Conservation (phyloP, 2,797 vertebrate species). For the Aulostomus chinensis region DNA sequence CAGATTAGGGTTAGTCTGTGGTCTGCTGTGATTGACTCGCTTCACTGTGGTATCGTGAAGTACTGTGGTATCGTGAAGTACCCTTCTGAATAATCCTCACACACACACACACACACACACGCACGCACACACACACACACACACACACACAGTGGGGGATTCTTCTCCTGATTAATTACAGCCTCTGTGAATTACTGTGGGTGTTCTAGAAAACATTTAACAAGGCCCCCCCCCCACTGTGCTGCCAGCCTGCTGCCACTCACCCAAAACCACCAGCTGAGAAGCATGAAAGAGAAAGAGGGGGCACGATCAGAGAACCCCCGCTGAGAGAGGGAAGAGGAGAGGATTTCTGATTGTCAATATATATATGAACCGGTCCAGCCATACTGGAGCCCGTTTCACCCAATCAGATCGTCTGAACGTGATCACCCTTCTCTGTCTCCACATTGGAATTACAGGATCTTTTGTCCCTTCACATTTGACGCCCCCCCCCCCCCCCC, state of each 20-base stretch:
- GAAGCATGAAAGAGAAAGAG: slow-evolving; percentile 26
- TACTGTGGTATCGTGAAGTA: slow-evolving; percentile 20
- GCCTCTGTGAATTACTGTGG: slow-evolving; percentile 61
- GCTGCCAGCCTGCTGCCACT: slow-evolving; percentile 25
- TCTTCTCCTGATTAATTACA: slow-evolving; percentile 64
- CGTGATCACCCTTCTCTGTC: too few relatives aligned
- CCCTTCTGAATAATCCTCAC: slow-evolving; percentile 11
- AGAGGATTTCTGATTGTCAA: slow-evolving; percentile 12
- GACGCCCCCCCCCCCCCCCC: too few relatives aligned
- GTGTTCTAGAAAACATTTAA: slow-evolving; percentile 67
- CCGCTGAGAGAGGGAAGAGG: slow-evolving; percentile 19
- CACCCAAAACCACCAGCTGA: slow-evolving; percentile 5
- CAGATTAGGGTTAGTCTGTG: too few relatives aligned
- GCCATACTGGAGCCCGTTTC: background rate
- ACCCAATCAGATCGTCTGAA: slow-evolving; percentile 5
- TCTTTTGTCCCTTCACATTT: too few relatives aligned
- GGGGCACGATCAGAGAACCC: slow-evolving; percentile 14
- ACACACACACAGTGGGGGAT: slow-evolving; percentile 7
- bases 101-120: background rate
- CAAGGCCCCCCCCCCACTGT: slow-evolving; percentile 45
- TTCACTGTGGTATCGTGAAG: slow-evolving; percentile 11
- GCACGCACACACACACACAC: slow-evolving; percentile 1
- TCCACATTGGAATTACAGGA: too few relatives aligned
- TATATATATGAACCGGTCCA: slow-evolving; percentile 5
- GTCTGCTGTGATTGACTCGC: too few relatives aligned